phyloP scores from a whole-genome alignment of 2,113 vertebrate species.

The Murina feae region DNA sequence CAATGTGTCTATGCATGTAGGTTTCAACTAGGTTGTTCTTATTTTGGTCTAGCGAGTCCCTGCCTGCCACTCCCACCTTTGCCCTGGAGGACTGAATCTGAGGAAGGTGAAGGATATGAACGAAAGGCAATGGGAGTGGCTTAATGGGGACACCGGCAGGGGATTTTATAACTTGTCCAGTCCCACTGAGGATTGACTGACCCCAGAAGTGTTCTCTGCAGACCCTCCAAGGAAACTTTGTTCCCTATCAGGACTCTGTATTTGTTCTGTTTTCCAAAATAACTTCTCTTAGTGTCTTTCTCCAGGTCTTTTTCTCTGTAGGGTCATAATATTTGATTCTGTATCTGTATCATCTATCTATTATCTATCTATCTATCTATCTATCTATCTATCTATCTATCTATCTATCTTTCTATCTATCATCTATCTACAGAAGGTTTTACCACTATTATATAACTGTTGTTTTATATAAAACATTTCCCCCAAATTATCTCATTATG shows the following conservation, averaged over 20 bases:
- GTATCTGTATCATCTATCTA: background rate
- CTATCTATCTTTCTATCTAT: background rate
- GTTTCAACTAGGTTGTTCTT: background rate
- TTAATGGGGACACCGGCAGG: background rate
- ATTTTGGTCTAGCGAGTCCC: background rate
- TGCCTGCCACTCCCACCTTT: background rate
- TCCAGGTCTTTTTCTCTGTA: background rate
- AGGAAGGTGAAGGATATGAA: background rate
- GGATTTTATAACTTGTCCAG: background rate
- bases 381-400: background rate
- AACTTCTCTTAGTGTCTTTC: background rate
- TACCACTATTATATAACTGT: background rate
- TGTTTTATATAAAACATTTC: background rate
- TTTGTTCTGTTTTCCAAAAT: background rate
- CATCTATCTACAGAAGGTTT: background rate
- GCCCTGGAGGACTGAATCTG: background rate
- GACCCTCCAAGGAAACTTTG: background rate
- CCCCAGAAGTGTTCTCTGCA: background rate
- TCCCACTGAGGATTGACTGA: background rate
- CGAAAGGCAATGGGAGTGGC: background rate
- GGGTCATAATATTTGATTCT: background rate
- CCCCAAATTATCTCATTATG: background rate
- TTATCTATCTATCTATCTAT: background rate
- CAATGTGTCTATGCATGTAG: background rate
- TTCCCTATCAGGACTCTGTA: background rate